phyloP scores from a whole-genome alignment of 2,888 invertebrate genomes.

The Alsophila aescularia region DNA sequence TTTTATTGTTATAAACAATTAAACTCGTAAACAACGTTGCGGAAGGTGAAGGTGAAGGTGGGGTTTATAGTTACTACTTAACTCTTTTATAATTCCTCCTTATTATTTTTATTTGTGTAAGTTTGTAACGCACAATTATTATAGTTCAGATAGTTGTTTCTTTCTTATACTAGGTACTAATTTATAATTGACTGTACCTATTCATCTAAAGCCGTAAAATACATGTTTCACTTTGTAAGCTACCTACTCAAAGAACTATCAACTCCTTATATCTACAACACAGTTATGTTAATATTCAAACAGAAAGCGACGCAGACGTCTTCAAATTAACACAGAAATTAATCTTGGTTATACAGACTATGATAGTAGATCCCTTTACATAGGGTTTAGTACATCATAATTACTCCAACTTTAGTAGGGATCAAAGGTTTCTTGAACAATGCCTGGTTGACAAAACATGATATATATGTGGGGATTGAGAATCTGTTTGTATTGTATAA shows the following conservation, averaged over 20 bases:
- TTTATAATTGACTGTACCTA: no score
- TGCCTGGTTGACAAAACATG: slow-evolving; percentile 30
- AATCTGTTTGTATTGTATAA: neutral
- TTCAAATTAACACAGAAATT: slow-evolving; percentile 53
- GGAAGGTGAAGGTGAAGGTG: no score
- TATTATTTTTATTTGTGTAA: no score
- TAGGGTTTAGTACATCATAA: slow-evolving; percentile 57
- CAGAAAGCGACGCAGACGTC: slow-evolving; percentile 23
- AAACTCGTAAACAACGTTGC: no score
- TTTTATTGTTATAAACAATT: no score
- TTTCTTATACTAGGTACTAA: no score
- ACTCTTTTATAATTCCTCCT: no score
- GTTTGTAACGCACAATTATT: no score
- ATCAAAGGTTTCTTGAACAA: slow-evolving; percentile 31
- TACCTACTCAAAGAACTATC: neutral
- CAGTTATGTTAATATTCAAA: slow-evolving; percentile 33
- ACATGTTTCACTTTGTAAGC: neutral
- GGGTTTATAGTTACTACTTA: no score
- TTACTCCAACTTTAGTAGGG: slow-evolving; percentile 47
- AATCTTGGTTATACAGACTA: slow-evolving; percentile 49
- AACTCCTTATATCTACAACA: slow-evolving; percentile 12
- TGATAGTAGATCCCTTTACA: slow-evolving; percentile 49
- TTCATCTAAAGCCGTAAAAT: neutral
- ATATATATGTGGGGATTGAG: slow-evolving; percentile 11
- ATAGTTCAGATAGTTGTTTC: no score